Conservation (phyloP, 2,888 invertebrate genomes). For the Cephalotes varians region DNA sequence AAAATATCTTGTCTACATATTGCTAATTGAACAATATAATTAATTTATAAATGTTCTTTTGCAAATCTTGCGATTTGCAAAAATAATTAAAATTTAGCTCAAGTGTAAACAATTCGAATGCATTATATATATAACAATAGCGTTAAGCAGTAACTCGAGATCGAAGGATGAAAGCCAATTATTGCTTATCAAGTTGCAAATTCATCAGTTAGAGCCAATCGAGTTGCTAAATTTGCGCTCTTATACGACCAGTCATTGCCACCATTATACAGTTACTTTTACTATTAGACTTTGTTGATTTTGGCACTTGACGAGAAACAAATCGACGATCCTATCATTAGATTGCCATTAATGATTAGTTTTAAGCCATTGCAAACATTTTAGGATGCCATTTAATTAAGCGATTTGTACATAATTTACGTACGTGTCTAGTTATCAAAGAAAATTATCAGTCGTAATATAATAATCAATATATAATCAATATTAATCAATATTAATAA, state of each 20-base stretch:
- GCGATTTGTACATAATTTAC: not conserved
- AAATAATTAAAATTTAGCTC: conserved; percentile 61
- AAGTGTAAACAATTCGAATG: not conserved
- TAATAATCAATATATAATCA: conserved; percentile 3
- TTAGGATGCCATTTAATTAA: not conserved
- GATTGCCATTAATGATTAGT: conserved; percentile 59
- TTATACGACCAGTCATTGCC: conserved; percentile 67
- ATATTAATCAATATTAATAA: too few species aligned
- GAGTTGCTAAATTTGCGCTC: conserved; percentile 31
- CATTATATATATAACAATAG: not conserved
- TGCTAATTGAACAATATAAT: not conserved
- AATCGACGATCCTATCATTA: conserved; percentile 64
- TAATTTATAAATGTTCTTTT: conserved; percentile 41
- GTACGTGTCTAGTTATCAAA: not conserved
- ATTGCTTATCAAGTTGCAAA: conserved; percentile 53
- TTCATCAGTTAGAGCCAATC: conserved; percentile 68
- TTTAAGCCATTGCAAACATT: conserved; percentile 42
- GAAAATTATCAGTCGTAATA: not conserved
- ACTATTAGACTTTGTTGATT: conserved; percentile 64
- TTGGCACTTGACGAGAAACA: conserved; percentile 53
- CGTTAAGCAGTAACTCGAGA: conserved; percentile 31
- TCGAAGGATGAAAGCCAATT: conserved; percentile 65
- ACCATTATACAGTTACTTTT: conserved; percentile 27
- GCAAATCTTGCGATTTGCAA: conserved; percentile 57
- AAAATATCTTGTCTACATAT: not conserved